phyloP scores from a whole-genome alignment of 2,888 invertebrate species.

The Capitulum mitella region DNA sequence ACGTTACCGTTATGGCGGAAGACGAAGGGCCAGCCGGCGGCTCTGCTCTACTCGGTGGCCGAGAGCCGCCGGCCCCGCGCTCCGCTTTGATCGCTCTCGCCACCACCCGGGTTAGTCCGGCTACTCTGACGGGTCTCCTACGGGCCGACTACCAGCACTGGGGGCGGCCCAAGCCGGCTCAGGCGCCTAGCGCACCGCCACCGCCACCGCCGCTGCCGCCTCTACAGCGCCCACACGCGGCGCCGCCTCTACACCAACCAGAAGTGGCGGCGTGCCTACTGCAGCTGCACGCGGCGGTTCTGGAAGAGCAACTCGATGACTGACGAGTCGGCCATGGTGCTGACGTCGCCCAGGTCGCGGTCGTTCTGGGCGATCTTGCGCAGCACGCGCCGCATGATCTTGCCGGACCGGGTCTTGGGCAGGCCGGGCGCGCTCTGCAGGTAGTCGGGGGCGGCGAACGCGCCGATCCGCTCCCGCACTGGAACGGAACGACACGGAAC shows the following conservation, averaged over 20 bases:
- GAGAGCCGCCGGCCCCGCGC: background rate
- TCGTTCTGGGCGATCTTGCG: conserved; percentile 88
- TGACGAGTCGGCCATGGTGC: conserved; percentile 86
- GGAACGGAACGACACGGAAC: no score
- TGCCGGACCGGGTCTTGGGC: conserved; percentile 95
- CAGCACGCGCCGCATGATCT: conserved; percentile 93
- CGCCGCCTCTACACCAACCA: background rate
- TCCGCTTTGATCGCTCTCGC: no score
- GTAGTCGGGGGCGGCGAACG: conserved; percentile 90
- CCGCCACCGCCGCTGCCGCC: background rate
- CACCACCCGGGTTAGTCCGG: no score
- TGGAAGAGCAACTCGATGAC: conserved; percentile 74
- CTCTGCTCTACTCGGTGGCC: no score
- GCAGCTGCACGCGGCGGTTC: conserved; percentile 46
- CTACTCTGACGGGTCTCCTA: no score
- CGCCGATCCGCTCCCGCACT: conserved; percentile 86
- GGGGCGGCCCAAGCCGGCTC: background rate
- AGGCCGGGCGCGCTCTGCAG: conserved; percentile 89
- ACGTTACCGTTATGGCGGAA: background rate
- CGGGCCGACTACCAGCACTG: no score
- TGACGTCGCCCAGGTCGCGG: conserved; percentile 80
- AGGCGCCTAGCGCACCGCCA: background rate
- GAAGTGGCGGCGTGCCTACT: background rate
- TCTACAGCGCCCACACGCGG: background rate
- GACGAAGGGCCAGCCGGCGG: no score